These are phyloP conservation scores for Peromyscus attwateri DNA, from an alignment of 2,797 vertebrate species.

Conservation along the genomic window DNA sequence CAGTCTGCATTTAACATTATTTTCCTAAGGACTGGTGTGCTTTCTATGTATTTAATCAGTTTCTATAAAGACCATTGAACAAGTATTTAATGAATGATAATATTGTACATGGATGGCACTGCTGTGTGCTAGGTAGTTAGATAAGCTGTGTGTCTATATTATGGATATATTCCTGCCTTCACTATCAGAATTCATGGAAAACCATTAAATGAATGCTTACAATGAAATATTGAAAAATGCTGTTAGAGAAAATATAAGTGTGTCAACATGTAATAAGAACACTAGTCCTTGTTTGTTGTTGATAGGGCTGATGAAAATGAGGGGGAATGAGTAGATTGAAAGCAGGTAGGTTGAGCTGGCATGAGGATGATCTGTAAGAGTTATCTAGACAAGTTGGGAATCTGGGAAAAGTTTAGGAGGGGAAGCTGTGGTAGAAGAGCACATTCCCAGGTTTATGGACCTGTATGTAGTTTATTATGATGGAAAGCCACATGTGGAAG, in stretches of 20 bases:
- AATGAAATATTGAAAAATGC: constrained; percentile 10
- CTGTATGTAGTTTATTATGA: background rate
- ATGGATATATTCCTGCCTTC: background rate
- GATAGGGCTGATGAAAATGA: background rate
- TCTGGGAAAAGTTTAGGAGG: background rate
- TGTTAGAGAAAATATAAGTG: background rate
- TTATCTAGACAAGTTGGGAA: background rate
- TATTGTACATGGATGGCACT: background rate
- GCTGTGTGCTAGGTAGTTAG: background rate
- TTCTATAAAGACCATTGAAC: constrained; percentile 30
- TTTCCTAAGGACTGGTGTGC: background rate
- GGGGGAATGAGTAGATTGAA: background rate
- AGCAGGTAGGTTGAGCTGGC: background rate
- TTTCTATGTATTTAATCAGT: constrained; percentile 30
- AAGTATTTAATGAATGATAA: constrained; percentile 19
- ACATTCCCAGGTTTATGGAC: background rate
- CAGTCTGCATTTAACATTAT: constrained; percentile 53
- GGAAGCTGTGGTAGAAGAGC: background rate
- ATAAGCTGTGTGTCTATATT: background rate
- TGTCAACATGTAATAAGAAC: background rate
- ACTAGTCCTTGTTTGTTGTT: background rate
- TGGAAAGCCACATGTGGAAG: background rate
- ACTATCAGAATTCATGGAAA: background rate
- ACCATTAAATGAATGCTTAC: background rate
- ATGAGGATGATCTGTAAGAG: background rate